Conservation (phyloP, 1,140 invertebrate species). For the Platyura marginata region DNA sequence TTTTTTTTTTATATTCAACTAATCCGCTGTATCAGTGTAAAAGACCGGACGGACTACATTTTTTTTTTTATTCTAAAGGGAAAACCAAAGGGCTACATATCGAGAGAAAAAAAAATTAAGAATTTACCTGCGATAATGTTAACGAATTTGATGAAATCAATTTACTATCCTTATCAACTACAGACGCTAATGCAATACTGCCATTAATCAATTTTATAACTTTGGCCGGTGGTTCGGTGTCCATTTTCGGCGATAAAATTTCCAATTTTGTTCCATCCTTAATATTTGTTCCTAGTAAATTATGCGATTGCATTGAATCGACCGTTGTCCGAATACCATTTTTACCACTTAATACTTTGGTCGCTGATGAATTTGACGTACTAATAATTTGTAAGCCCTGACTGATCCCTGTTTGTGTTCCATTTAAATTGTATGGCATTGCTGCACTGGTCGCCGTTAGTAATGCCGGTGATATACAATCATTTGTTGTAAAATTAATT, state of each 20-base stretch:
- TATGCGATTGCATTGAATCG: not conserved
- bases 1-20: too few relatives aligned
- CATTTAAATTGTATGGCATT: conserved; percentile 3
- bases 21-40: too few relatives aligned
- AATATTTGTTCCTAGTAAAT: not conserved
- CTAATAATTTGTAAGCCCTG: conserved; percentile 1
- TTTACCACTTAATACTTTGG: not conserved
- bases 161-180: conserved; percentile 4
- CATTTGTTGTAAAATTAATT: conserved; percentile 2
- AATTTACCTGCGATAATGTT: not conserved
- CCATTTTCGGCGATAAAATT: not conserved
- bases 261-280: not conserved
- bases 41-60: too few relatives aligned
- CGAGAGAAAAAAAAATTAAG: too few relatives aligned
- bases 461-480: not conserved
- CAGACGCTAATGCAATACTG: not conserved
- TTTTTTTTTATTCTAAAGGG: too few relatives aligned
- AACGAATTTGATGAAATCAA: not conserved
- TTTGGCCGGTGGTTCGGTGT: conserved; percentile 1
- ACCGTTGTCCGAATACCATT: conserved; percentile 1
- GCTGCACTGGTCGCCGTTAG: not conserved
- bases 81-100: too few relatives aligned
- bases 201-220: conserved; percentile 3
- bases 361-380: not conserved
- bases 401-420: not conserved